Base-by-base conservation (phyloP, 2,797 vertebrate genomes). In the Thamnophis elegans region DNA sequence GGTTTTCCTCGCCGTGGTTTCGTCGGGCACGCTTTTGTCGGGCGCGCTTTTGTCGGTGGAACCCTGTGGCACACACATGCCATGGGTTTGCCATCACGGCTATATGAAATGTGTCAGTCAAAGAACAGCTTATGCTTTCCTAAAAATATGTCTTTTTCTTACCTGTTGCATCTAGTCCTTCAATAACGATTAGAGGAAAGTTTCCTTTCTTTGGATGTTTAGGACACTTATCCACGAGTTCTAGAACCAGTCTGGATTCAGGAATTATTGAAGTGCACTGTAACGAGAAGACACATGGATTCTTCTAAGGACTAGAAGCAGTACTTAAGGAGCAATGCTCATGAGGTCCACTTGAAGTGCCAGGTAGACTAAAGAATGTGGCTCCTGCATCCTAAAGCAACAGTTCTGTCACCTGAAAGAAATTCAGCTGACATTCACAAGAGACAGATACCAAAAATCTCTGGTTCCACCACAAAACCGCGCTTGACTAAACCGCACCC, bases 121-220 rank as follows among this genome's bases (percentile, higher is more conserved):
- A 89, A 58, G 60, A 9, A 2, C 32, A 9, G 11, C 0, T 0
- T 20, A 2, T 2, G 1, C 7, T 55, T 92, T 36, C 51, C 51
- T 54, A 4, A 42, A 11, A 53, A 56, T 56, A 56, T 56, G 8
- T 59, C 8, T 62, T 0, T 53, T 85, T 51, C 97, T 98, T 97
- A 99, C 99, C 99, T 93, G 99, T 99, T 96, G 98, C 99, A 96
- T 99, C 99, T 97, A 99, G 97, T 32, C 99, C 99, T 91, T 99
- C 99, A 26, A 99, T 97, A 94, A 98, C 98, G 91, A 99, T 97
- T 62, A 99, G 97, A 0, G 98, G 99, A 96, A 98, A 98, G 25
- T 59, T 59, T 59, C 98, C 98, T 89, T 97, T 98, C 88, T 92
- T 91, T 95, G 95, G 94, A 51, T 95, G 91, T 91, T 97, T 89